phyloP scores from a whole-genome alignment of 2,113 vertebrate species.

The Rhinopithecus roxellana region DNA sequence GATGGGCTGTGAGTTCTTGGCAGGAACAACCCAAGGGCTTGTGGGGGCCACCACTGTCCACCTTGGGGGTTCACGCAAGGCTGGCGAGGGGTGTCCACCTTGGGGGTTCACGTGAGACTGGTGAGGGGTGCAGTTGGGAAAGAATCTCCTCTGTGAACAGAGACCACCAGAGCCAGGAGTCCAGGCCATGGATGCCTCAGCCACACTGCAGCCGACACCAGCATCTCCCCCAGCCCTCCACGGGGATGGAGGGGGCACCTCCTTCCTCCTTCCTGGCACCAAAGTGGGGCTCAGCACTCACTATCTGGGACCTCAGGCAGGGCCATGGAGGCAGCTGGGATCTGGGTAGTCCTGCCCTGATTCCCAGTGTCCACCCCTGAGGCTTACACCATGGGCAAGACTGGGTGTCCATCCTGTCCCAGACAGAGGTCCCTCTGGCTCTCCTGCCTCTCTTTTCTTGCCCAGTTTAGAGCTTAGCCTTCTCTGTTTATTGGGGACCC shows the following conservation, averaged over 20 bases:
- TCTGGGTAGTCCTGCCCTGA: not conserved
- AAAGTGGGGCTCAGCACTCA: no score
- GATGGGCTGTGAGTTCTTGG: fast-evolving
- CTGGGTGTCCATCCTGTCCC: not conserved
- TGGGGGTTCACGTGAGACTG: not conserved
- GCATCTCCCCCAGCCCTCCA: not conserved
- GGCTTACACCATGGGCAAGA: fast-evolving
- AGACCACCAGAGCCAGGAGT: not conserved
- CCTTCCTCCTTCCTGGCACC: not conserved
- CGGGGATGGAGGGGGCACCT: not conserved
- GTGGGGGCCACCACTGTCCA: not conserved
- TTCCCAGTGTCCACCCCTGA: not conserved
- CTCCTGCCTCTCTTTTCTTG: not conserved
- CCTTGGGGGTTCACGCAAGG: not conserved
- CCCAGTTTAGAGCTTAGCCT: not conserved
- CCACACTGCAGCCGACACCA: not conserved
- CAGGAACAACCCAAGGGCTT: not conserved
- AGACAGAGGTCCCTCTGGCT: not conserved
- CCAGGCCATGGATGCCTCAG: not conserved
- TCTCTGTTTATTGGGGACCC: not conserved
- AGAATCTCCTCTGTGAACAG: not conserved
- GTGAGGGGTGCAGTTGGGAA: no score
- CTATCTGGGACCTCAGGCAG: not conserved
- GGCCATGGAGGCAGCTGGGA: not conserved
- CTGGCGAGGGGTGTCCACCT: not conserved